Evolutionary conservation across 2,888 invertebrate species (phyloP), one percentile per base, ranked within the genome.

Genomic region (Agrypnus murinus): DNA sequence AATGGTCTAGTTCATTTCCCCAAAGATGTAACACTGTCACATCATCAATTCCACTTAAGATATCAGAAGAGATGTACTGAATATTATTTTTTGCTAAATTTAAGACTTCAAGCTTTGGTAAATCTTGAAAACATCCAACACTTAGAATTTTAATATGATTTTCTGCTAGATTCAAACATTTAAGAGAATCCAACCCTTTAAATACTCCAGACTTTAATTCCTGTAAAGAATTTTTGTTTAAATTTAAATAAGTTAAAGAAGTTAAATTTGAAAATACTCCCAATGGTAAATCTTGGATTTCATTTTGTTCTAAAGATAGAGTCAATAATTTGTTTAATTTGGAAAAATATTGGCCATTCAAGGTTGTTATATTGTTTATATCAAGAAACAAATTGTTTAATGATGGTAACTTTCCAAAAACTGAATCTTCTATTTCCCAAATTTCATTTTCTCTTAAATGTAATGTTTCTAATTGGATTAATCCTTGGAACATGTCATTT

Each of bases 361-460:
- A 14, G 14, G 7, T 53, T 1, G 8, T 43, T n/a, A 64, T 4
- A 43, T 64, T 64, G 6, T 64, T 64, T 7, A 15, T n/a, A 32
- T 32, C 15, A 1, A 62, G 9, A 40, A 40, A 38, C 0, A 64
- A 17, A n/a, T 40, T 8, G 1, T 1, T 12, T 8, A 64, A 8
- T n/a, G 19, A 36, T 15, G 14, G 15, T 2, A 43, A 10, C 53
- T 68, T 40, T 50, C 64, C 60, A 62, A 73, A 75, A 1, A 69
- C 64, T 8, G 68, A 15, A 1, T 60, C 59, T 31, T 53, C 65
- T 53, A 75, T 66, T 4, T 48, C 48, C 55, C 59, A 50, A 50
- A 75, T 66, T 17, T 64, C 64, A 55, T 72, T 74, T 32, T 32
- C 48, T 31, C 65, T 63, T 58, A 75, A 66, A 59, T 73, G 36